Base-by-base conservation (phyloP, 2,113 vertebrate genomes). In the Phylloscopus trochiloides region DNA sequence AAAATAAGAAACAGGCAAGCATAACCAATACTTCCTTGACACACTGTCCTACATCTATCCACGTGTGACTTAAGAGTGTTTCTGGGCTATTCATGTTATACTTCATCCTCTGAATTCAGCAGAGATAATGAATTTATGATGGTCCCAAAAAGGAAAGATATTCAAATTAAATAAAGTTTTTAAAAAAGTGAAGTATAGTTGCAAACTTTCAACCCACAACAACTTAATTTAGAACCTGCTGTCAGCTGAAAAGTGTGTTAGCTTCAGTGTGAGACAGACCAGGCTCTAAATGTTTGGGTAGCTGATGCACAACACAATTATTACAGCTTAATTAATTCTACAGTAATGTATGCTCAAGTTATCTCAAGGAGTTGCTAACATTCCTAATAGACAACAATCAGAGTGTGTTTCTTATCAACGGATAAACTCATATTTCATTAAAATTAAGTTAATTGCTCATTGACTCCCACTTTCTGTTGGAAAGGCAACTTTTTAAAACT, bases 401-500 rank as follows among this genome's bases (percentile, higher is more conserved):
- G 5, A 8, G 7, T 31, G 14, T 52, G 31, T 43, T 74, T 84
- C 67, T 88, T 85, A 82, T 63, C 70, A 92, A 67, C 29, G 18
- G 57, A 70, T 79, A 43, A 71, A 93, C 0, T 26, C 1, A 0
- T 51, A 71, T 63, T 93, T 96, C 91, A 96, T 92, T 94, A 92
- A 93, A 96, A 88, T 92, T 13, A 74, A 47, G n/a, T 40, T 51
- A 75, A 85, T 47, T 62, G 73, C 28, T 20, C 70, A 77, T 67
- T 93, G 50, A 31, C 21, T 50, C 59, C 32, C 62, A 61, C 92
- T 94, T 82, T 86, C 55, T 85, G 47, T 86, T 96, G 91, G 94
- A 93, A 96, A 92, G 45, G 57, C 2, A 17, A 74, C 71, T 77
- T 86, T 90, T 73, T 43, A 87, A 89, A 94, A 89, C 61, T 59